Evolutionary conservation across 2,888 invertebrate genomes (phyloP), one percentile per base, ranked within the genome.

Genomic region (Drosophila vallismaia): DNA sequence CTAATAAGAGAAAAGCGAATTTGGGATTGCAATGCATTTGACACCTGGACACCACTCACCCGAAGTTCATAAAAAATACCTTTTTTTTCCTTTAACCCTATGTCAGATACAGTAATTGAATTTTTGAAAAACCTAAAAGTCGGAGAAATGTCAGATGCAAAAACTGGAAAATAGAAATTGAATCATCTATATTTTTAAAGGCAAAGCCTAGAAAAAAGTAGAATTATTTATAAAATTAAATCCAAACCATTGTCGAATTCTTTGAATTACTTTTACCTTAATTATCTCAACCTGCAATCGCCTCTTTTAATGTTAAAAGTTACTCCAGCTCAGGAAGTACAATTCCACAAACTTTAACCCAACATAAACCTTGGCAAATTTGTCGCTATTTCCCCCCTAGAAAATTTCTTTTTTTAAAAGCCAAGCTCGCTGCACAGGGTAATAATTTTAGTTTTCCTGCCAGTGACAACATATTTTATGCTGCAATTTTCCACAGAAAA

Each of bases 401-500:
- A 26, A 62, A 62, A 62, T 31, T 40, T 28, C 8, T 6, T 9
- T 28, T 4, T 9, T n/a, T 9, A 26, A 38, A 10, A 31, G 14
- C 14, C 28, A 62, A 44, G 33, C 44, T 63, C 44, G 42, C 36
- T 14, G 68, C 12, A 19, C 68, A 53, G 68, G 46, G 54, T 53
- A 64, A 64, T 64, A 64, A 64, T 64, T 67, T 53, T 19, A 53
- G 68, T 68, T 64, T 64, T 68, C 36, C 69, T 68, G 64, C 24
- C 56, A 24, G 19, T 42, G 69, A 68, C 64, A 66, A 66, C 64
- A 66, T 66, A 66, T 66, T 68, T 66, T 68, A 69, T 73, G 45
- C 70, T 55, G 70, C 73, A 72, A 73, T 64, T 72, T 70, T 40
- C 70, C 44, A 19, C 45, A 36, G 42, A 52, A 54, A 51, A 46